Conservation (phyloP, 2,113 vertebrate genomes). For the Nansenia antarctica region DNA sequence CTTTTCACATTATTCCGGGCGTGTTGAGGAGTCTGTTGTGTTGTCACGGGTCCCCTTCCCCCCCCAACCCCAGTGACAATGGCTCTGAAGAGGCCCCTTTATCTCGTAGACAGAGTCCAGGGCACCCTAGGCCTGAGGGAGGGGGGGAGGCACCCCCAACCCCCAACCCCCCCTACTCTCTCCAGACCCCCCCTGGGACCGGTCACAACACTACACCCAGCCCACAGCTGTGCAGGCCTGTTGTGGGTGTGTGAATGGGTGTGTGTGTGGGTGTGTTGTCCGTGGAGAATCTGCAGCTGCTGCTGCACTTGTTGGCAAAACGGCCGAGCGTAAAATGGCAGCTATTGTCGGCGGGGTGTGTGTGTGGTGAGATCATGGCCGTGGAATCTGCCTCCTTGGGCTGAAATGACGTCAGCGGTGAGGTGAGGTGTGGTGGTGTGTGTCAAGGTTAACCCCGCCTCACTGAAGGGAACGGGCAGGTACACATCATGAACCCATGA, state of each 20-base stretch:
- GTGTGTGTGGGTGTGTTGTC: too few relatives aligned
- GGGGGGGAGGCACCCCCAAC: background rate
- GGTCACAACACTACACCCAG: background rate
- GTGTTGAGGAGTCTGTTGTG: background rate
- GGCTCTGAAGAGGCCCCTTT: background rate
- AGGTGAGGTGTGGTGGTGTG: background rate
- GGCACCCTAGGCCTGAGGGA: too few relatives aligned
- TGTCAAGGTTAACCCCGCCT: background rate
- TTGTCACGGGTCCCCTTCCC: too few relatives aligned
- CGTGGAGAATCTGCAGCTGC: constrained; percentile 35
- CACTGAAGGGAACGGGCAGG: background rate
- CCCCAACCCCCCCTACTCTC: background rate
- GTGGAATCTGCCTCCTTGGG: background rate
- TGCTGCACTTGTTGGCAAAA: background rate
- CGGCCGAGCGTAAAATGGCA: constrained; percentile 5
- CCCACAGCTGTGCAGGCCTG: constrained; percentile 1
- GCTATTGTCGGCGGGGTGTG: background rate
- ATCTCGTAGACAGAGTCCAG: too few relatives aligned
- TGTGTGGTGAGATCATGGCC: background rate
- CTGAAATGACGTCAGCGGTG: background rate
- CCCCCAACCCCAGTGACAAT: too few relatives aligned
- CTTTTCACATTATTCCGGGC: background rate
- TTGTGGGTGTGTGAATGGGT: background rate
- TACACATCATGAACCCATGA: background rate
- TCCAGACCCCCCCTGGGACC: background rate